Conservation (phyloP, 2,888 invertebrate species). For the Drosophila dives region DNA sequence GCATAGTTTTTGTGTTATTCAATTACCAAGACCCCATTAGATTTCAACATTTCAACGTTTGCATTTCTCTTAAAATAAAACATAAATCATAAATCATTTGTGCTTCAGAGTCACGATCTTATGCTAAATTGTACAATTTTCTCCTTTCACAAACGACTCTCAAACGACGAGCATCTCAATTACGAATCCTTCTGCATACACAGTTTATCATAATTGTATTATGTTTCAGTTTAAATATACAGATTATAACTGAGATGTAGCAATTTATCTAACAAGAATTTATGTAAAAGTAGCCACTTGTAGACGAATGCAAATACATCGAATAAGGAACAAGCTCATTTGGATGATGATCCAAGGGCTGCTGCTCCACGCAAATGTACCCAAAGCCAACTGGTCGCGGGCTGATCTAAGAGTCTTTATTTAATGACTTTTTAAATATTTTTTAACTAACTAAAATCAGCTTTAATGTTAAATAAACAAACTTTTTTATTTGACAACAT, state of each 20-base stretch:
- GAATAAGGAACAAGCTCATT: conserved; percentile 4
- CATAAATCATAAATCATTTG: conserved; percentile 61
- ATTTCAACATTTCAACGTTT: conserved; percentile 23
- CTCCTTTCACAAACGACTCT: background rate
- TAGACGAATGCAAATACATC: conserved; percentile 29
- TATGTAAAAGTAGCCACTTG: conserved; percentile 44
- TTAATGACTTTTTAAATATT: background rate
- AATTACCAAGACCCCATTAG: conserved; percentile 37
- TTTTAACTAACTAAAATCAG: background rate
- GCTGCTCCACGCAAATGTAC: conserved; percentile 8
- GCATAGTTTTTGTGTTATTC: conserved; percentile 41
- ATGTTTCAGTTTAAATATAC: conserved; percentile 54
- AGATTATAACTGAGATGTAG: conserved; percentile 63
- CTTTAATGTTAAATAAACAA: background rate
- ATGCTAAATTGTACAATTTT: conserved; percentile 13
- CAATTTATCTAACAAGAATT: conserved; percentile 63
- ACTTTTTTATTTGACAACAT: background rate
- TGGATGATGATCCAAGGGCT: conserved; percentile 14
- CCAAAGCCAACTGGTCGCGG: conserved; percentile 16
- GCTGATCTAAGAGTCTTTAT: background rate
- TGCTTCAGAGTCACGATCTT: conserved; percentile 1
- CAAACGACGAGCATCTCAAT: conserved; percentile 24
- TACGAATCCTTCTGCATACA: background rate
- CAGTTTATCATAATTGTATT: background rate
- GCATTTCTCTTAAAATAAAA: conserved; percentile 20